Evolutionary conservation across 1,140 invertebrate species (phyloP), one percentile per base, ranked within the genome.

Genomic region (Periplaneta americana): DNA sequence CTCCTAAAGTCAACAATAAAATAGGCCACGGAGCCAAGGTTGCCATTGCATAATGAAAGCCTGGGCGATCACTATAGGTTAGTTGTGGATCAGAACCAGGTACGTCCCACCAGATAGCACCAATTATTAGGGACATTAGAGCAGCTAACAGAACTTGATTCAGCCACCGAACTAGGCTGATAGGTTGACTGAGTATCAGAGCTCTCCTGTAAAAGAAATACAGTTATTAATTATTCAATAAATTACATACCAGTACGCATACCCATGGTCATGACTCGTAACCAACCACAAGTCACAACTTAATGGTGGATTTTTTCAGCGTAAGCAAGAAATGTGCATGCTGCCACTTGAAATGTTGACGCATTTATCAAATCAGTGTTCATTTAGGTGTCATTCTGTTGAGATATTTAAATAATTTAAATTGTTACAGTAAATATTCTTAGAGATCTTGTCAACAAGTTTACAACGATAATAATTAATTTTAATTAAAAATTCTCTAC

Each of bases 71-170:
- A 85, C 94, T 93, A 80, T 94, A 90, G 35, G 91, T 90, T 74
- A 96, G 85, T 88, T 95, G 92, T 0, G 91, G 90, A 87, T 94
- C 93, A 17, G 94, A 91, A n/a, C 91, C 87, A 8, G 95, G 94
- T 1, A 97, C 91, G 84, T 97, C 95, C 96, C 96, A 97, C 87
- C 96, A 98, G 79, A 98, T 93, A 82, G 93, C 93, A 37, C 97
- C 97, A n/a, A 95, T 92, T 76, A 95, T 89, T 9, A 98, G 90
- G 0, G 96, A 97, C 83, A 98, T 89, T 80, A 94, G 90, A 0
- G 93, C 94, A 0, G 96, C 93, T 1, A 96, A 89, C 3, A 97
- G 89, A 0, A 97, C 89, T 83, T 95, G 92, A 48, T 92, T 92
- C 9, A 97, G 89, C 88, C 96, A 94, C 82, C 92, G 93, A 1